These are phyloP conservation scores for Phyllopteryx taeniolatus DNA, from an alignment of 2,113 vertebrate species.

Conservation along the genomic window DNA sequence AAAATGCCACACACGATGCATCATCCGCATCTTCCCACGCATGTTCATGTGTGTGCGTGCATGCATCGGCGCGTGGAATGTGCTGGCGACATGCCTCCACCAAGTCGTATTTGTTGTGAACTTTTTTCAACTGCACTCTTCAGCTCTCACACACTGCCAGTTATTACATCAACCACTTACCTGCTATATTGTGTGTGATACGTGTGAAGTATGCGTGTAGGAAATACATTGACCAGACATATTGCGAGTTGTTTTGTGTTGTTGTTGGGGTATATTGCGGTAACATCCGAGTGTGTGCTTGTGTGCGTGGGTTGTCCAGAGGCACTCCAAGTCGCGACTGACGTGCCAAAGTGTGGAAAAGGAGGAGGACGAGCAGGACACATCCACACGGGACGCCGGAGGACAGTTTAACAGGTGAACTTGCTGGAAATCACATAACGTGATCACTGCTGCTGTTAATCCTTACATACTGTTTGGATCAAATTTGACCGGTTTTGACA, in stretches of 20 bases:
- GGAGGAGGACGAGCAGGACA: conserved; percentile 81
- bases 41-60: conserved; percentile 10
- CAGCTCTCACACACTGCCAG: conserved; percentile 21
- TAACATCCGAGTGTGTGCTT: neutral
- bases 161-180: conserved; percentile 21
- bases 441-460: conserved; percentile 5
- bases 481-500: neutral
- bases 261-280: neutral
- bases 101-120: conserved; percentile 53
- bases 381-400: conserved; percentile 73
- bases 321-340: conserved; percentile 81
- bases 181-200: neutral
- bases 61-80: conserved; percentile 30
- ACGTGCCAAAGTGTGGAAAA: conserved; percentile 80
- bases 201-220: conserved; percentile 3
- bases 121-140: conserved; percentile 39
- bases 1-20: conserved; percentile 30
- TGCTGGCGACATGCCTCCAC: conserved; percentile 42
- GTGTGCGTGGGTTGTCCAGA: conserved; percentile 68
- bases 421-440: conserved; percentile 34
- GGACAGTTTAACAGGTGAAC: conserved; percentile 84
- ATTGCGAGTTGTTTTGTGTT: neutral
- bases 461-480: neutral
- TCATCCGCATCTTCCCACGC: conserved; percentile 46
- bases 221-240: neutral